These are phyloP conservation scores for Archips xylosteana DNA, from an alignment of 2,888 invertebrate species.

Conservation along the genomic window DNA sequence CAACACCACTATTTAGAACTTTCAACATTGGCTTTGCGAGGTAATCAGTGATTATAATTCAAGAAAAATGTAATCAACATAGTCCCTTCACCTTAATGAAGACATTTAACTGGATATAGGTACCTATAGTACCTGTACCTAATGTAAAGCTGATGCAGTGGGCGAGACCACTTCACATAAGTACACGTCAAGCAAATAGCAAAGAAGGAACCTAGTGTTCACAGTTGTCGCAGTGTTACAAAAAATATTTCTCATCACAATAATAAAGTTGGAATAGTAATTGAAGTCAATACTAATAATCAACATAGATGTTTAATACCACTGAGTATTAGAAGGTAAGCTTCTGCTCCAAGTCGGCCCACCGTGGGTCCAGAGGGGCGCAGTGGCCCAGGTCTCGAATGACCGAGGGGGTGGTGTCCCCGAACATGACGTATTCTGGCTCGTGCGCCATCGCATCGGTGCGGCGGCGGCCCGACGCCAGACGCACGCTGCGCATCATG, in stretches of 20 bases:
- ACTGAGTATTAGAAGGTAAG: conserved; percentile 48
- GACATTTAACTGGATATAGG: neutral
- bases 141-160: neutral
- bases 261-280: neutral
- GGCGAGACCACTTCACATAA: too few species aligned
- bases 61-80: neutral
- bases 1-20: neutral
- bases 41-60: neutral
- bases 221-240: neutral
- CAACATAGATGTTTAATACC: conserved; percentile 39
- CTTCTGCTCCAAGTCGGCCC: conserved; percentile 74
- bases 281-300: neutral
- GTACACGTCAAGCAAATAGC: neutral
- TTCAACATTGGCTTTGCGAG: neutral
- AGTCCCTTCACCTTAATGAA: neutral
- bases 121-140: neutral
- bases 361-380: conserved; percentile 64
- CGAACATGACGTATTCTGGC: conserved; percentile 52
- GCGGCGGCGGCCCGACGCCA: conserved; percentile 65
- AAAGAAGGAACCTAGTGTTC: neutral
- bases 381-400: conserved; percentile 47
- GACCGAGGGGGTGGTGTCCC: conserved; percentile 50
- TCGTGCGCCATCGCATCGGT: conserved; percentile 41
- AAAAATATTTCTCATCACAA: neutral
- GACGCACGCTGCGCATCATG: conserved; percentile 72